Conservation (phyloP, 2,797 vertebrate species). For the Anguilla obscura region DNA sequence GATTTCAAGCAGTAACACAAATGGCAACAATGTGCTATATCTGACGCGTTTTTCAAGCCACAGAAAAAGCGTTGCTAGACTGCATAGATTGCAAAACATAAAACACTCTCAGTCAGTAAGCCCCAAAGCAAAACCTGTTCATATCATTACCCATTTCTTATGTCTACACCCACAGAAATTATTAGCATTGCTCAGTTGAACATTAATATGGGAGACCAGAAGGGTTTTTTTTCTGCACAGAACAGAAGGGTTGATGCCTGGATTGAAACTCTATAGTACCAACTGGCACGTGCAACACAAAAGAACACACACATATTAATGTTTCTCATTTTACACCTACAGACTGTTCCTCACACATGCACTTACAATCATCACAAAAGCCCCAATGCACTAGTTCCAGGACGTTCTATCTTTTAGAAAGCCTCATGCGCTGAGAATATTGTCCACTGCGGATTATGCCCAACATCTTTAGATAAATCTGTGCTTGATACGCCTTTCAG, state of each 20-base stretch:
- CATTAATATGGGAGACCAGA: background rate
- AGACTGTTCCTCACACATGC: background rate
- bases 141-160: background rate
- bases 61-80: background rate
- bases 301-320: background rate
- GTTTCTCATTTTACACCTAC: background rate
- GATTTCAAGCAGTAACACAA: background rate
- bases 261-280: background rate
- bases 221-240: background rate
- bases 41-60: background rate
- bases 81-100: background rate
- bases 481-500: background rate
- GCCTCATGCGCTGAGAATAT: background rate
- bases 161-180: background rate
- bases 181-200: background rate
- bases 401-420: background rate
- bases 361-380: background rate
- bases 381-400: background rate
- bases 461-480: background rate
- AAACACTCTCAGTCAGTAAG: background rate
- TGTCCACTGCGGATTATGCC: background rate
- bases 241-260: background rate
- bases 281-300: background rate
- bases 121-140: background rate
- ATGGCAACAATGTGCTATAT: background rate